Conservation (phyloP, 2,797 vertebrate species). For the Gobionotothen gibberifrons region DNA sequence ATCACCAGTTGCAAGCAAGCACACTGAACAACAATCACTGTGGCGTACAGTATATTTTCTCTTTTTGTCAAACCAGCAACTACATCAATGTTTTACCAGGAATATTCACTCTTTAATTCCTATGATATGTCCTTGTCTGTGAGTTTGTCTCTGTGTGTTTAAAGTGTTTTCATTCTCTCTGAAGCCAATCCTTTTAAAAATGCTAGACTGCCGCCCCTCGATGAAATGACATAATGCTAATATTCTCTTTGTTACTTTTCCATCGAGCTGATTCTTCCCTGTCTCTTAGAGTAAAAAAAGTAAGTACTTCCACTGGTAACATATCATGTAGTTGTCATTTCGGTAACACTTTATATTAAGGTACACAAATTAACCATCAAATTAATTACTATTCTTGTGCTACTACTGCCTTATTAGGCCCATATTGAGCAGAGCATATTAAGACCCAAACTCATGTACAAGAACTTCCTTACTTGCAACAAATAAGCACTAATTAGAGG, state of each 20-base stretch:
- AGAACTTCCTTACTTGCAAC: too few relatives aligned
- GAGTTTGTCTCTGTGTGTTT: neutral
- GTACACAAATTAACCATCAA: too few relatives aligned
- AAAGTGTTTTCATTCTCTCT: conserved; percentile 13
- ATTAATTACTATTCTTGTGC: too few relatives aligned
- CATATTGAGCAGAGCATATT: too few relatives aligned
- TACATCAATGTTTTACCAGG: neutral
- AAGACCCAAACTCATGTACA: too few relatives aligned
- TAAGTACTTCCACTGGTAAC: neutral
- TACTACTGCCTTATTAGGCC: too few relatives aligned
- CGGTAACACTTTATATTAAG: too few relatives aligned
- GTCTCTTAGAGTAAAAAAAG: neutral
- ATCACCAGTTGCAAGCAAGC: conserved; percentile 20
- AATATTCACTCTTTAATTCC: neutral
- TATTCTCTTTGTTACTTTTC: conserved; percentile 3
- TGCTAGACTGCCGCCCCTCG: conserved; percentile 3
- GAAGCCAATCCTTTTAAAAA: neutral
- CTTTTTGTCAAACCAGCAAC: conserved; percentile 5
- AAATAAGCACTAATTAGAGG: too few relatives aligned
- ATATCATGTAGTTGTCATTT: conserved; percentile 17
- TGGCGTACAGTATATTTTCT: conserved; percentile 11
- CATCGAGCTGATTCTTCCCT: conserved; percentile 7
- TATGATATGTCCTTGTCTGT: neutral
- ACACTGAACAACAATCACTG: neutral
- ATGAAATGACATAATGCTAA: neutral